Evolutionary conservation across 2,113 vertebrate genomes (phyloP), one percentile per base, ranked within the genome.

Genomic region (Triplophysa rosa): DNA sequence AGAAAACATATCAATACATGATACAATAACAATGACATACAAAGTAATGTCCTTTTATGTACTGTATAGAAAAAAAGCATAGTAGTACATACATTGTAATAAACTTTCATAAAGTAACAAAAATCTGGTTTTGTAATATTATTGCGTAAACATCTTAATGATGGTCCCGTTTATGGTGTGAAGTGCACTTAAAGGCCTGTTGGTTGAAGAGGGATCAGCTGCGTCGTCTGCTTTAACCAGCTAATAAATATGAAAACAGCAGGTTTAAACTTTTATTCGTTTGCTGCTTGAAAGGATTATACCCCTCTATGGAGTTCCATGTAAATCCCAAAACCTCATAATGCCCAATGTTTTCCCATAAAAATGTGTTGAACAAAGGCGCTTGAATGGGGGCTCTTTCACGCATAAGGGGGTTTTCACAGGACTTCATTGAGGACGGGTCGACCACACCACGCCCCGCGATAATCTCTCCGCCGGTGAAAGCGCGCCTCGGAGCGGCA

Each of bases 401-500:
- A 91, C 91, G 87, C 92, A 93, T 93, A 95, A 95, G 93, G 92
- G 92, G 90, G 58, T 94, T 94, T 93, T 93, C 93, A 91, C 92
- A 90, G 87, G 92, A 89, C 91, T 90, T 19, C 89, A 94, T 91
- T 94, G 95, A 95, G 93, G 86, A 80, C 91, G 84, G 89, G 81
- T 88, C 88, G 88, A 80, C 85, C 88, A 87, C 82, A 92, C 90
- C 86, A 91, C 92, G 93, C 94, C 94, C 93, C 90, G 91, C 88
- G 93, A 93, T 97, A 95, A 98, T 96, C 94, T 92, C 92, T 93
- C 92, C 77, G 93, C 90, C 92, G 92, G 93, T 95, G 95, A 96
- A 95, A 95, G 93, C 92, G 82, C 79, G 89, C 84, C 90, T 89
- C 88, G 67, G 85, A 88, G 89, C 88, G 88, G 92, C 92, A 94